Evolutionary conservation across 2,888 invertebrate genomes (phyloP).

Genomic region (Digitonthophagus gazella): DNA sequence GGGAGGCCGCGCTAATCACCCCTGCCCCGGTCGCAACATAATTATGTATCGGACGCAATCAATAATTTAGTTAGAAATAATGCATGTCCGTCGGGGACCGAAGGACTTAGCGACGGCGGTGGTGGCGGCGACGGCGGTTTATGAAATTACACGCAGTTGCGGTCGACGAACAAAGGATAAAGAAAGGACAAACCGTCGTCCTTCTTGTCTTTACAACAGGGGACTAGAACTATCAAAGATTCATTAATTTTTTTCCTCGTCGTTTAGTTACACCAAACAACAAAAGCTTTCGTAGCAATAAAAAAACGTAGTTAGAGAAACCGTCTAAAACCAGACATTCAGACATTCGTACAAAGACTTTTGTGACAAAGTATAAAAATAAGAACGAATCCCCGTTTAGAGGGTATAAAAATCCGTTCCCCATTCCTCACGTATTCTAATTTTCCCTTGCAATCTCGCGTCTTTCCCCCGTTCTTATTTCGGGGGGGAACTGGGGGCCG

Average conservation of each 20-base stretch:
- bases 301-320: too few relatives aligned
- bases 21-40: conserved; percentile 49
- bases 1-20: conserved; percentile 52
- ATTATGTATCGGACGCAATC: conserved; percentile 54
- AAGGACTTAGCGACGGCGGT: neutral
- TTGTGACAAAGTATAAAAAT: neutral
- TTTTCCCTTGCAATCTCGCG: neutral
- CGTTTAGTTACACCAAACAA: conserved; percentile 3
- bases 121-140: conserved; percentile 20
- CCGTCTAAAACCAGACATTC: too few relatives aligned
- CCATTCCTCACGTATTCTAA: neutral
- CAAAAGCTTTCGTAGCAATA: neutral
- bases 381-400: neutral
- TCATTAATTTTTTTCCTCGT: conserved; percentile 9
- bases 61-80: conserved; percentile 50
- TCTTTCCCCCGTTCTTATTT: neutral
- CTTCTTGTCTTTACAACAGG: neutral
- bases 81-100: conserved; percentile 31
- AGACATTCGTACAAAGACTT: neutral
- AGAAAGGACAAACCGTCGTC: conserved; percentile 3
- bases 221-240: conserved; percentile 14
- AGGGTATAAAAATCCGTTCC: neutral
- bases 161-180: neutral
- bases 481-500: neutral
- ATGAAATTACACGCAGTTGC: conserved; percentile 25